Conservation (phyloP, 1,140 invertebrate species). For the Mamestra configurata region DNA sequence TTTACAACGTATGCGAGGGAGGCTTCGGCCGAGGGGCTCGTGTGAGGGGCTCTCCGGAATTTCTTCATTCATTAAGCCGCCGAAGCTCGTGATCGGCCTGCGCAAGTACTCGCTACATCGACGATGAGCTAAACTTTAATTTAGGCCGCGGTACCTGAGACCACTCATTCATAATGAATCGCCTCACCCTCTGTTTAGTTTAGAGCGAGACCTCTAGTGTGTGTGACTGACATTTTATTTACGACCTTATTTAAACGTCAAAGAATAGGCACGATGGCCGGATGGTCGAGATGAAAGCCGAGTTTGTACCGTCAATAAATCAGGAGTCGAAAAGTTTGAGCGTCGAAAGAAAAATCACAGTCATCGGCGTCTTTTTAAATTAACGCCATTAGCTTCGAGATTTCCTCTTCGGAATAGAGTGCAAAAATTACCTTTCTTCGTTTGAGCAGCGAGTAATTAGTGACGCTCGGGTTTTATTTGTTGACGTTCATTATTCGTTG, state of each 20-base stretch:
- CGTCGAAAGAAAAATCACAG: constrained; percentile 83
- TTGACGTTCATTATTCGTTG: constrained; percentile 88
- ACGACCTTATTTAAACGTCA: constrained; percentile 55
- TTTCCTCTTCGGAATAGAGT: constrained; percentile 84
- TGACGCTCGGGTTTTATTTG: constrained; percentile 89
- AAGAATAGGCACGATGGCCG: constrained; percentile 51
- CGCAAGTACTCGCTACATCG: constrained; percentile 69
- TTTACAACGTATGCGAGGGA: constrained; percentile 64
- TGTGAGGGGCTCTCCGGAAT: constrained; percentile 69
- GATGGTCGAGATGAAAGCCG: constrained; percentile 59
- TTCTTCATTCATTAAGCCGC: constrained; percentile 83
- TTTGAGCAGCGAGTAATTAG: constrained; percentile 87
- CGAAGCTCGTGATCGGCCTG: constrained; percentile 77
- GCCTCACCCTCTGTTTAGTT: constrained; percentile 81
- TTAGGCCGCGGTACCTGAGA: constrained; percentile 74
- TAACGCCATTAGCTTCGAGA: constrained; percentile 85
- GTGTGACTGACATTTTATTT: constrained; percentile 82
- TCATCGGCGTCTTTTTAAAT: constrained; percentile 86
- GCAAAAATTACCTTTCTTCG: constrained; percentile 85
- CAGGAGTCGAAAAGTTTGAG: constrained; percentile 74
- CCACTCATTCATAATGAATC: constrained; percentile 80
- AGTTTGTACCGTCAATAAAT: constrained; percentile 78
- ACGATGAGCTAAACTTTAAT: constrained; percentile 82
- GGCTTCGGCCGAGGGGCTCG: constrained; percentile 54
- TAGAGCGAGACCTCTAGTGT: constrained; percentile 67